These are phyloP conservation scores for Dipodomys merriami DNA, from an alignment of 2,113 vertebrate species.

Conservation along the genomic window DNA sequence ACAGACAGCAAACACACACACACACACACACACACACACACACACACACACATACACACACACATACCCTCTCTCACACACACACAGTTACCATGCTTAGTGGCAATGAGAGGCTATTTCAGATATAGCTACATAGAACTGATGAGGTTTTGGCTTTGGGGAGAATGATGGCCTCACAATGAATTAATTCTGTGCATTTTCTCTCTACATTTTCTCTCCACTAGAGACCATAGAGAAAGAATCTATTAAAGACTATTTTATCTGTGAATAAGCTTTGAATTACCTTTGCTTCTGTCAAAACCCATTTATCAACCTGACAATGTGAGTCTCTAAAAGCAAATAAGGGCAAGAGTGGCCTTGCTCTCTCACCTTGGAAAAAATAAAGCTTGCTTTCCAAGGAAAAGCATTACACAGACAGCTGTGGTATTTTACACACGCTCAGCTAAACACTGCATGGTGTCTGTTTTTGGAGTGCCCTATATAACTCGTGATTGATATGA, in stretches of 20 bases:
- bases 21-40: background rate
- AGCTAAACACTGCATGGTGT: conserved; percentile 61
- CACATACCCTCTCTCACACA: background rate
- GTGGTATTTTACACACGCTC: conserved; percentile 62
- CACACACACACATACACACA: background rate
- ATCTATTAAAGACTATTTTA: conserved; percentile 75
- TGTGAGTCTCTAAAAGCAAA: conserved; percentile 82
- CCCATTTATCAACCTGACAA: conserved; percentile 81
- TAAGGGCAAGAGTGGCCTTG: conserved; percentile 69
- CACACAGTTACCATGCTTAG: background rate
- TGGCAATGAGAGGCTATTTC: background rate
- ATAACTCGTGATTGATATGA: background rate
- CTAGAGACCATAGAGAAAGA: conserved; percentile 62
- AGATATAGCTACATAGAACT: conserved; percentile 28
- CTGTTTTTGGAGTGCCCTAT: background rate
- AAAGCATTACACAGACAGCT: conserved; percentile 59
- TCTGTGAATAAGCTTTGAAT: conserved; percentile 79
- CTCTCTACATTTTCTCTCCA: conserved; percentile 38
- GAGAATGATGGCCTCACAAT: conserved; percentile 33
- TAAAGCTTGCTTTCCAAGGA: conserved; percentile 66
- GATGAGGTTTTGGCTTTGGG: background rate
- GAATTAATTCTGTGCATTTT: conserved; percentile 51
- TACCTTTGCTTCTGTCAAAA: conserved; percentile 82
- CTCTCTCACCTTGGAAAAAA: conserved; percentile 63
- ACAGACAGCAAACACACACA: background rate